Evolutionary conservation across 2,888 invertebrate genomes (phyloP).

Genomic region (Melieria omissa): DNA sequence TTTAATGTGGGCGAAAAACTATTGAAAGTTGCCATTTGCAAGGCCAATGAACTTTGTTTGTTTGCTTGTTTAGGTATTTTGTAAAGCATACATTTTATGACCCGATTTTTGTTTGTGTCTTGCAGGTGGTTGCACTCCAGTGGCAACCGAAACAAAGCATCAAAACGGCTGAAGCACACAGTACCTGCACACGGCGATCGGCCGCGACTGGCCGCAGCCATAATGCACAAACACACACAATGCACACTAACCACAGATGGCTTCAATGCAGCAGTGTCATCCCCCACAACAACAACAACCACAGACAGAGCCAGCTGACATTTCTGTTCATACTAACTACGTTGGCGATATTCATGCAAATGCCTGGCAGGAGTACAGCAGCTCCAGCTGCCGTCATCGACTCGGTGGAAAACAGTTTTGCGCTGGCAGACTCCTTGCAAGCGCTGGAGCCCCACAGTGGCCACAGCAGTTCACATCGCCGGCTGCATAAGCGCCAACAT

Average conservation of each 20-base stretch:
- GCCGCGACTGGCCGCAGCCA: no score
- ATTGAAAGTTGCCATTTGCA: no score
- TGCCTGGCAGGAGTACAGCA: conserved; percentile 7
- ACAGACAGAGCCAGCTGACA: no score
- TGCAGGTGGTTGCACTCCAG: conserved; percentile 44
- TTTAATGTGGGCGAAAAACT: no score
- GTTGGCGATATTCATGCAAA: conserved; percentile 25
- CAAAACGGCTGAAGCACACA: conserved; percentile 39
- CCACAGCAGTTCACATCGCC: no score
- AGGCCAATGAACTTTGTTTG: no score
- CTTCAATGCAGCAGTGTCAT: conserved; percentile 15
- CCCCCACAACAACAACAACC: not conserved
- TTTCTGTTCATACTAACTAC: conserved; percentile 5
- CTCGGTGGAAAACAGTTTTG: no score
- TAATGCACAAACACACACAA: not conserved
- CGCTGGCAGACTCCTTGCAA: no score
- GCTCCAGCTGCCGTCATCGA: not conserved
- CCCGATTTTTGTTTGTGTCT: not conserved
- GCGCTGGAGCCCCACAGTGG: no score
- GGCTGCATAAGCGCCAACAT: conserved; percentile 48
- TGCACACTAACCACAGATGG: conserved; percentile 6
- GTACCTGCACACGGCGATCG: not conserved
- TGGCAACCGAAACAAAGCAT: conserved; percentile 44
- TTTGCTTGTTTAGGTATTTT: no score
- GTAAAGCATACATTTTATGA: no score